These are phyloP conservation scores for Corythornis vintsioides DNA, from an alignment of 2,113 vertebrate genomes.

Conservation along the genomic window DNA sequence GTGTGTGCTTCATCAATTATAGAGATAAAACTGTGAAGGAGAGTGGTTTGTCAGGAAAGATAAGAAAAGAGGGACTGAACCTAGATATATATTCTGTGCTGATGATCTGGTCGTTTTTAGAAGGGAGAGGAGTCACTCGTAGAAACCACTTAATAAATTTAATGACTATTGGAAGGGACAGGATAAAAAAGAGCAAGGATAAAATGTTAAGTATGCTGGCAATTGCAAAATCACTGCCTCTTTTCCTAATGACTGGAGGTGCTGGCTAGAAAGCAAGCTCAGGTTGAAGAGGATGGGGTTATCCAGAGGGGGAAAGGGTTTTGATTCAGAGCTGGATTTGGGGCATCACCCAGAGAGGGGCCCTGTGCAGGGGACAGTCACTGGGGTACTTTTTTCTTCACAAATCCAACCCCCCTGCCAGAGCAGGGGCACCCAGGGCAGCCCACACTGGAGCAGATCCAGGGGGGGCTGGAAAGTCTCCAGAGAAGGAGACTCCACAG, in stretches of 20 bases:
- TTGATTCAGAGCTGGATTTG: neutral
- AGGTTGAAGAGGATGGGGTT: neutral
- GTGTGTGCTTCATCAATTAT: conserved; percentile 45
- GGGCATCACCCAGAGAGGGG: neutral
- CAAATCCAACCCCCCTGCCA: no score
- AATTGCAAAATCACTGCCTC: neutral
- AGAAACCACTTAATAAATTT: conserved; percentile 65
- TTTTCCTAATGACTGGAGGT: neutral
- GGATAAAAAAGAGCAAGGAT: conserved; percentile 39
- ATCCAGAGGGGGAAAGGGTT: neutral
- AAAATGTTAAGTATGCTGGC: conserved; percentile 39
- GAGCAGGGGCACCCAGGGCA: no score
- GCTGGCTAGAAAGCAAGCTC: neutral
- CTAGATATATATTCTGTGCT: conserved; percentile 63
- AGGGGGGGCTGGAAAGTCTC: no score
- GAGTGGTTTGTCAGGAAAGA: conserved; percentile 68
- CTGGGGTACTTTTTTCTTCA: neutral
- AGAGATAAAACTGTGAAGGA: conserved; percentile 60
- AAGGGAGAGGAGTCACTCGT: conserved; percentile 54
- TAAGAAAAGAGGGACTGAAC: conserved; percentile 42
- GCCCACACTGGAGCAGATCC: no score
- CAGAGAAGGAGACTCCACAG: no score
- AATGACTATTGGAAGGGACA: conserved; percentile 48
- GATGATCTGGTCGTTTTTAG: conserved; percentile 50
- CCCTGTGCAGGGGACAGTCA: neutral